A percentile compares a stretch with the other conserved stretches of the same genome.
Evolutionary conservation across 2,888 invertebrate genomes (phyloP).

Genomic region (Xanthorhoe spadicearia): DNA sequence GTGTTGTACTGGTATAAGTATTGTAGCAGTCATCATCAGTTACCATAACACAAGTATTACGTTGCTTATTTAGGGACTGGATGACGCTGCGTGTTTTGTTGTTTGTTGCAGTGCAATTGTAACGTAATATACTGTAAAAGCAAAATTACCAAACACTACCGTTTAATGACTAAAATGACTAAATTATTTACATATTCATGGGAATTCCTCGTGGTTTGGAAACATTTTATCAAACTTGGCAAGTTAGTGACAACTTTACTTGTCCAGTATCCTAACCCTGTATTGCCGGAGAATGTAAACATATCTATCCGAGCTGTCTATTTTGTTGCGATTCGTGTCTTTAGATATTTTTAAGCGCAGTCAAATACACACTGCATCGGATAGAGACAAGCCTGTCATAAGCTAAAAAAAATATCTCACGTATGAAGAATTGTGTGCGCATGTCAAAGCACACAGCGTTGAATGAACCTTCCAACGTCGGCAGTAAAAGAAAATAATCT

Average conservation of each 20-base stretch:
- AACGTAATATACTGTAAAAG: no score
- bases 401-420: background rate
- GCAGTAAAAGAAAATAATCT: constrained; percentile 8
- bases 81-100: no score
- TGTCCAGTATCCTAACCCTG: background rate
- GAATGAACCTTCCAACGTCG: background rate
- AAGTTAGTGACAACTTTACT: background rate
- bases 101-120: no score
- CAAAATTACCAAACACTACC: no score
- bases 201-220: background rate
- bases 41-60: no score
- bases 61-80: no score
- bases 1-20: no score
- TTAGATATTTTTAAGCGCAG: background rate
- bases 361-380: background rate
- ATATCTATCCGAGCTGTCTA: background rate
- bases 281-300: background rate
- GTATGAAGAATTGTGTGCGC: background rate
- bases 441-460: background rate
- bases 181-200: no score
- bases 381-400: no score
- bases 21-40: no score
- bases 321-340: background rate
- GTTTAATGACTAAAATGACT: no score
- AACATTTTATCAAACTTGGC: background rate